Evolutionary conservation across 2,888 invertebrate species (phyloP).

Genomic region (Callyntrura guangdongensis): DNA sequence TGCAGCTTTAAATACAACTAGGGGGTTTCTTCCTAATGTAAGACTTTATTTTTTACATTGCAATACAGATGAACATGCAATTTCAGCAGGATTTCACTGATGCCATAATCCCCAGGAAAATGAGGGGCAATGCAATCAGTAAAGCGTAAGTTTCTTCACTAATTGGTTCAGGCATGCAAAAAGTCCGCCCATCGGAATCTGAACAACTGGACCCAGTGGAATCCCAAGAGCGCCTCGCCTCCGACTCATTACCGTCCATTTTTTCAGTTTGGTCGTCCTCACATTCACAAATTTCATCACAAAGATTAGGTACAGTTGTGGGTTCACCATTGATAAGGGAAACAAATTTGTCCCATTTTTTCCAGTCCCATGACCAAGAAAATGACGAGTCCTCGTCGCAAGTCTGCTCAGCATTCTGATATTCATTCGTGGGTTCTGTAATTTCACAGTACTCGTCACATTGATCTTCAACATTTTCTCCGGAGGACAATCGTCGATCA

Average conservation of each 20-base stretch:
- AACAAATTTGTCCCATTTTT: not conserved
- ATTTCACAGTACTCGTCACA: too few species aligned
- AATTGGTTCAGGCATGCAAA: not conserved
- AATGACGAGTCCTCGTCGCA: too few species aligned
- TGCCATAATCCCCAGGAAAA: not conserved
- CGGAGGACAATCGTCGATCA: too few species aligned
- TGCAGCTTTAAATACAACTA: too few species aligned
- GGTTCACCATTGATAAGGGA: not conserved
- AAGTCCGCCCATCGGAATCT: not conserved
- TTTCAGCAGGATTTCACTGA: too few species aligned
- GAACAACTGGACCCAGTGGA: not conserved
- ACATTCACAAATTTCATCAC: not conserved
- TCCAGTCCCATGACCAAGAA: not conserved
- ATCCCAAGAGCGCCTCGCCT: too few species aligned
- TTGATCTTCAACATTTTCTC: too few species aligned
- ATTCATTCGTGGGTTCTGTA: too few species aligned
- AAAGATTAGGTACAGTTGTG: not conserved
- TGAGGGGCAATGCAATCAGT: not conserved
- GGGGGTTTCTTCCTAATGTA: too few species aligned
- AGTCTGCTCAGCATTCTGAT: too few species aligned
- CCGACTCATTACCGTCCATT: not conserved
- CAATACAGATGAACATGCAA: too few species aligned
- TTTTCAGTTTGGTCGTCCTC: not conserved
- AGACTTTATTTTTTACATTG: too few species aligned
- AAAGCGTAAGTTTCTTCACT: not conserved